Base-by-base conservation (phyloP, 1,140 invertebrate species). In the Camponotus floridanus region DNA sequence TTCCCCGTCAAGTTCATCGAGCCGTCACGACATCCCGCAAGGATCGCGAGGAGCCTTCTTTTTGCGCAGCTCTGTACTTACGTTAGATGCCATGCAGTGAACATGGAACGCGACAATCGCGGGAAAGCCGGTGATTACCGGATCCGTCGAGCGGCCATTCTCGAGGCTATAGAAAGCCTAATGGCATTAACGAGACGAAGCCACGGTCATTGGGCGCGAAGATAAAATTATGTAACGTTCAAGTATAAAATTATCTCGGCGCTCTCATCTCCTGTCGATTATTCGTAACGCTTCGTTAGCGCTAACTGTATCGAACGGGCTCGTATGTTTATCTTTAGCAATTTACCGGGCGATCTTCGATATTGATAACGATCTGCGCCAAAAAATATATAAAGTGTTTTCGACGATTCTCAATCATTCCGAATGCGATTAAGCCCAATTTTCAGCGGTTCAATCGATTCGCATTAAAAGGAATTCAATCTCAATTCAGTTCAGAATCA, bases 1-100 rank as follows among this genome's bases (percentile, higher is more conserved):
- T 83, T 83, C 39, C 68, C 18, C 55, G 79, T 83, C 79, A 61
- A 36, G 55, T 61, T 83, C 79, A 48, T 83, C 79, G 79, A 81
- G 67, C 67, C 55, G 39, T 71, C 51, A 55, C 51, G 7, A 9
- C 51, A 59, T 21, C 61, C 59, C 39, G 15, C 26, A 26, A 26
- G 26, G 59, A 83, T 73, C 26, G 18, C 31, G 36, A 61, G 42
- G 48, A 7, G 42, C 57, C 4, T 31, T 59, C 36, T 36, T 76
- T 39, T 62, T 31, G 13, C 39, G 15, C 31, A 39, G 39, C 39
- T 45, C 9, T n/a, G 26, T 62, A 45, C 76, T 83, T 26, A 26
- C 1, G 26, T 26, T 48, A 26, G 39, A 59, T 9, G 36, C n/a
- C 39, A 21, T 0, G 36, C 39, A 39, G 55, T 61, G 61, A 68